Evolutionary conservation across 2,888 invertebrate species (phyloP).

Genomic region (Biston betularia): DNA sequence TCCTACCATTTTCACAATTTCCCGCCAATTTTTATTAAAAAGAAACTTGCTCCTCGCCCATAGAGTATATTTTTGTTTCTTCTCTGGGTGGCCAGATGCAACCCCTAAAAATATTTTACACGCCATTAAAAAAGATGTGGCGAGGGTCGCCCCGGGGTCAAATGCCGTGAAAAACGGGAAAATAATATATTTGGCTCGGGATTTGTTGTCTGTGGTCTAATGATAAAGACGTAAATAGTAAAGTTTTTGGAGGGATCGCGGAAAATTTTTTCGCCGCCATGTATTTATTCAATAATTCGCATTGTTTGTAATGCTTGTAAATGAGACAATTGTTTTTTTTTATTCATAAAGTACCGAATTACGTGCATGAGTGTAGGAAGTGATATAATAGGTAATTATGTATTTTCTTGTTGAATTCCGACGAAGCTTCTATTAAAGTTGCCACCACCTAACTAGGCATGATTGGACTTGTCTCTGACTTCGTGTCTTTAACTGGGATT

Average conservation of each 20-base stretch:
- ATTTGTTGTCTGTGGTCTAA: conserved; percentile 22
- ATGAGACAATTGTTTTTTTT: too few relatives aligned
- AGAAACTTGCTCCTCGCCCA: conserved; percentile 32
- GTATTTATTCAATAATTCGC: too few relatives aligned
- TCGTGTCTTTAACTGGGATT: too few relatives aligned
- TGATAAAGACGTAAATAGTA: conserved; percentile 9
- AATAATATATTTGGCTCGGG: conserved; percentile 57
- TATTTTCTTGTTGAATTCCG: too few relatives aligned
- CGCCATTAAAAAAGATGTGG: conserved; percentile 69
- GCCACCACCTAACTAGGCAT: too few relatives aligned
- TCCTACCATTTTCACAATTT: conserved; percentile 51
- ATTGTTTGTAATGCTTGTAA: not conserved
- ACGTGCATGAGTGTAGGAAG: too few relatives aligned
- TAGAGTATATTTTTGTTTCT: conserved; percentile 48
- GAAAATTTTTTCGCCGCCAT: too few relatives aligned
- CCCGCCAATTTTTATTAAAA: conserved; percentile 51
- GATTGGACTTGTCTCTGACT: too few relatives aligned
- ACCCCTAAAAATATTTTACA: conserved; percentile 69
- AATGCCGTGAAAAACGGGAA: conserved; percentile 76
- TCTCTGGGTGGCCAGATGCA: conserved; percentile 47
- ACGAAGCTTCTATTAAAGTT: too few relatives aligned
- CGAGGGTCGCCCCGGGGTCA: conserved; percentile 62
- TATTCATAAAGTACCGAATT: not conserved
- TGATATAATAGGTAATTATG: too few relatives aligned
- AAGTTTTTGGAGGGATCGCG: not conserved